Evolutionary conservation across 2,888 invertebrate species (phyloP), one percentile per base, ranked within the genome.

Genomic region (Magallana nippona): DNA sequence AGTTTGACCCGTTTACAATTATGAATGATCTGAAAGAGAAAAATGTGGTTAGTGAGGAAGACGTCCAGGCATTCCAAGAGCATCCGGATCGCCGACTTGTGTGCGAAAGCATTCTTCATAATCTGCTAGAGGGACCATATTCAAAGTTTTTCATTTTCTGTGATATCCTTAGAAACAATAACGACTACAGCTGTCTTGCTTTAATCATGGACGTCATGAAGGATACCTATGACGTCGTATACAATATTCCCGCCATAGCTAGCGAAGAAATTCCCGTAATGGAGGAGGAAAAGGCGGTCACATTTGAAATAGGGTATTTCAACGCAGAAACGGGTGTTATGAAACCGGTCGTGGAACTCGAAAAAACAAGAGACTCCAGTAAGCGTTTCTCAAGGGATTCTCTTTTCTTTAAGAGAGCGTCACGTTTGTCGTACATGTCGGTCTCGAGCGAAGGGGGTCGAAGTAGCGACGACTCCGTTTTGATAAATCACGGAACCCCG

Each of bases 221-320:
- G 62, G 90, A 89, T 8, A 87, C 93, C 10, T 91, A 93, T 85
- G 88, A 89, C 82, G 87, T 92, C 71, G 89, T 92, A 44, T 89
- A 89, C 58, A 91, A 91, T 81, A 87, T 92, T 79, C 90, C 88
- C 1, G 85, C 81, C 17, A 78, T 84, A 0, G 82, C 82, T 13
- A 86, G 88, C 10, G 88, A 89, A 22, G 89, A 89, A 19, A 86
- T 88, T 10, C 87, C 89, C 8, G 84, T 92, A n/a, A 84, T 91
- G 15, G 91, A 91, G 5, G 91, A 92, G 55, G 93, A 93, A 82
- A 91, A 90, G 80, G 86, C 90, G 8, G 87, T 92, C n/a, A 90
- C 91, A 11, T 91, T 93, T 83, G 93, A 93, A 19, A 89, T 93
- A 1, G 91, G 91, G 10, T 92, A 93, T 83, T 90, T 88, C 80